Evolutionary conservation across 2,888 invertebrate species (phyloP), one percentile per base, ranked within the genome.

Genomic region (Leistus spinibarbis): DNA sequence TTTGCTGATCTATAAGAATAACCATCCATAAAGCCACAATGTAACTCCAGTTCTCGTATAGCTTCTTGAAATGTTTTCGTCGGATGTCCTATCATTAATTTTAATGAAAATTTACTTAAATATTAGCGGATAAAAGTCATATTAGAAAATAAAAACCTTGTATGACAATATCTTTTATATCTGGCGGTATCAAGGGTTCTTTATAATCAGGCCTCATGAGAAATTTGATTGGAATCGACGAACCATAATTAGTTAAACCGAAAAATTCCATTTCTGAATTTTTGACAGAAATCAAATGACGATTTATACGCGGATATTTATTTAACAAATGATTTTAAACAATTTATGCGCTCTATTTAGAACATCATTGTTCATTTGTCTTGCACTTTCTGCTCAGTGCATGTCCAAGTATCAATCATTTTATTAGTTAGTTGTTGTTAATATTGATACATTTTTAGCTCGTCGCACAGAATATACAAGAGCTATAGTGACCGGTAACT

Each of bases 21-120:
- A 23, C 89, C 89, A 82, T 90, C 87, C 1, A 87, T 87, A 80
- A 85, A 84, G 19, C 88, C 88, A 60, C 88, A 82, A 76, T 88
- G 88, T 72, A 86, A 83, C 79, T 89, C 89, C 16, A 88, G 83
- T 60, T 85, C 81, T 76, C 87, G 83, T n/a, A 87, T 83, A 63
- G 82, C 80, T 63, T 87, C 83, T 2, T 82, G 79, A 76, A 86
- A 85, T n/a, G 75, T 68, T 40, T 40, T 40, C 13, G 40, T 40
- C 7, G 40, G 40, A 20, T 73, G 13, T 10, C 62, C 67, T 73
- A 62, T 2, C 64, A 24, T 64, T 19, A 3, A 57, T 57, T 3
- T n/a, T 57, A 5, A 17, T 10, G 7, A 19, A 57, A 20, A 57
- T 9, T 57, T 5, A n/a, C 16, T 19, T 16, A 57, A 57, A 57